Evolutionary conservation across 2,113 vertebrate genomes (phyloP).

Genomic region (Rafetus swinhoei): DNA sequence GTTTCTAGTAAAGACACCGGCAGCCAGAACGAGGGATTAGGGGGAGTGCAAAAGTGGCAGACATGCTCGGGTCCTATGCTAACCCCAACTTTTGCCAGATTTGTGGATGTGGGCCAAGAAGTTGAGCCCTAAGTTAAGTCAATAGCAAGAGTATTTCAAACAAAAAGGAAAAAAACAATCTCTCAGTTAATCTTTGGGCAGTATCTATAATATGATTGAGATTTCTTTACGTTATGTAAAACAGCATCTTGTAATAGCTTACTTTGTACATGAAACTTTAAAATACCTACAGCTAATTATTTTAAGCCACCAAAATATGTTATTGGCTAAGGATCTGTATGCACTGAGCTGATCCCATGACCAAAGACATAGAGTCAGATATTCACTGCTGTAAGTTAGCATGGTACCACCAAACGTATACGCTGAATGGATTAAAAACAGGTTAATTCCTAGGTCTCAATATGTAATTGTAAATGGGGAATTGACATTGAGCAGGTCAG

Average conservation of each 20-base stretch:
- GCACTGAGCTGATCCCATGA: background rate
- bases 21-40: background rate
- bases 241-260: background rate
- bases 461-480: too few relatives aligned
- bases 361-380: background rate
- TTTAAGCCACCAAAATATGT: background rate
- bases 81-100: background rate
- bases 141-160: background rate
- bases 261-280: background rate
- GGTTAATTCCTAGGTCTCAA: too few relatives aligned
- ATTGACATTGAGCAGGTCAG: too few relatives aligned
- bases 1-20: background rate
- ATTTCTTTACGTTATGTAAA: background rate
- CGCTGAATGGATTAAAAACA: too few relatives aligned
- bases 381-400: background rate
- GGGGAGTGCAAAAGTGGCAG: background rate
- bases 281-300: background rate
- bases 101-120: background rate
- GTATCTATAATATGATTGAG: background rate
- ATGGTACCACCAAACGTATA: background rate
- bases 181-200: too few relatives aligned
- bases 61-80: background rate
- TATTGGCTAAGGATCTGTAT: background rate
- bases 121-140: background rate
- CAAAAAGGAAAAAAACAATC: background rate